Conservation (phyloP, 2,113 vertebrate genomes). For the Mirza zaza region DNA sequence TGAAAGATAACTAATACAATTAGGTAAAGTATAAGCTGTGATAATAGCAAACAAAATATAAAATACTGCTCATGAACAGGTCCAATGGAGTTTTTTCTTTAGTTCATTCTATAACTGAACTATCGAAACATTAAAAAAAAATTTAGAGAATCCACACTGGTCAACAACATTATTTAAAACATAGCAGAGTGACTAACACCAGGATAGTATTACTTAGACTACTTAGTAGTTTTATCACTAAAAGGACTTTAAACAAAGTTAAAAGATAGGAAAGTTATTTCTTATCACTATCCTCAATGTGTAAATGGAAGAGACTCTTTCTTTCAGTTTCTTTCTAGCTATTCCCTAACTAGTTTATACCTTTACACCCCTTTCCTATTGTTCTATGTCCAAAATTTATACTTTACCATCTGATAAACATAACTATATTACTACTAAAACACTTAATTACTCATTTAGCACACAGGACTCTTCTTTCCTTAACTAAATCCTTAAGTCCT, state of each 20-base stretch:
- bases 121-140: not conserved
- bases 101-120: not conserved
- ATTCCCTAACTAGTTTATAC: not conserved
- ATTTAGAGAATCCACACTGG: not conserved
- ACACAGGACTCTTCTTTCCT: not conserved
- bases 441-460: not conserved
- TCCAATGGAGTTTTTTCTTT: not conserved
- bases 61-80: not conserved
- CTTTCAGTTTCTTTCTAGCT: not conserved
- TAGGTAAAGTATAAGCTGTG: not conserved
- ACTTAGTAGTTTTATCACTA: not conserved
- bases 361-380: not conserved
- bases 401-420: not conserved
- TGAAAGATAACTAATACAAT: not conserved
- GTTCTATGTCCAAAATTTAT: not conserved
- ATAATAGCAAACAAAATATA: not conserved
- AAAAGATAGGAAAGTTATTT: not conserved
- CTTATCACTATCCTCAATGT: not conserved
- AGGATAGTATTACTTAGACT: not conserved
- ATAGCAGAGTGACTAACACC: not conserved
- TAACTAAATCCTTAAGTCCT: not conserved
- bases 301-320: not conserved
- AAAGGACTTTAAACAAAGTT: not conserved
- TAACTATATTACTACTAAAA: not conserved
- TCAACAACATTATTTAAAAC: not conserved